A percentile compares a stretch with the other conserved stretches of the same genome.
Conservation (phyloP, 2,113 vertebrate genomes). For the Arvicanthis niloticus region DNA sequence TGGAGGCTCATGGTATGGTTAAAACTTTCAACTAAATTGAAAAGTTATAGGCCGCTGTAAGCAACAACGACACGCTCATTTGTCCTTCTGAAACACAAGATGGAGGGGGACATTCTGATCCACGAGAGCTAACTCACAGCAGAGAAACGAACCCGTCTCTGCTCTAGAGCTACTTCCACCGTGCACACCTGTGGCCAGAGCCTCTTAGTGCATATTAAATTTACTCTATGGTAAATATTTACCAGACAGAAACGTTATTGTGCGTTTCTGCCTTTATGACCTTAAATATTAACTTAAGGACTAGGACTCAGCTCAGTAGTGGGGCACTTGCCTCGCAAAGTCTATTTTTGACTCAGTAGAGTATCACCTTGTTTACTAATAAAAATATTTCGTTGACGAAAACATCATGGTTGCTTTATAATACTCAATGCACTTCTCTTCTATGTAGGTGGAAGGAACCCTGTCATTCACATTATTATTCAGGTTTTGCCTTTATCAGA, state of each 20-base stretch:
- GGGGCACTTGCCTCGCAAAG: neutral
- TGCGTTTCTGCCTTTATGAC: neutral
- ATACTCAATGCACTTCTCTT: neutral
- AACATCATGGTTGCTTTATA: conserved; percentile 33
- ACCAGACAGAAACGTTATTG: conserved; percentile 5
- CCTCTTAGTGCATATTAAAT: neutral
- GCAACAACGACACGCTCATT: neutral
- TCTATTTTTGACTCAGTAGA: neutral
- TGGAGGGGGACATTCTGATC: neutral
- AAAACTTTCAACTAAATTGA: conserved; percentile 41
- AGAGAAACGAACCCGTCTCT: conserved; percentile 8
- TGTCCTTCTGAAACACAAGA: neutral
- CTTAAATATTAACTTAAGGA: neutral
- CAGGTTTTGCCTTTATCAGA: conserved; percentile 6
- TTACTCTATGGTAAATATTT: conserved; percentile 11
- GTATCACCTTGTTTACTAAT: conserved; percentile 9
- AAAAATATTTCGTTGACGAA: conserved; percentile 32
- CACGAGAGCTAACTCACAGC: neutral
- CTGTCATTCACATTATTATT: conserved; percentile 9
- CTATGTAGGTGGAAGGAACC: neutral
- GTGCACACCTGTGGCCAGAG: neutral
- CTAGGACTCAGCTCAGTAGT: neutral
- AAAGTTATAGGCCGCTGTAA: neutral
- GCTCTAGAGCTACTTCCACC: neutral
- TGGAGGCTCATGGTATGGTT: conserved; percentile 9